Conservation (phyloP, 2,797 vertebrate genomes). For the Microcaecilia unicolor region DNA sequence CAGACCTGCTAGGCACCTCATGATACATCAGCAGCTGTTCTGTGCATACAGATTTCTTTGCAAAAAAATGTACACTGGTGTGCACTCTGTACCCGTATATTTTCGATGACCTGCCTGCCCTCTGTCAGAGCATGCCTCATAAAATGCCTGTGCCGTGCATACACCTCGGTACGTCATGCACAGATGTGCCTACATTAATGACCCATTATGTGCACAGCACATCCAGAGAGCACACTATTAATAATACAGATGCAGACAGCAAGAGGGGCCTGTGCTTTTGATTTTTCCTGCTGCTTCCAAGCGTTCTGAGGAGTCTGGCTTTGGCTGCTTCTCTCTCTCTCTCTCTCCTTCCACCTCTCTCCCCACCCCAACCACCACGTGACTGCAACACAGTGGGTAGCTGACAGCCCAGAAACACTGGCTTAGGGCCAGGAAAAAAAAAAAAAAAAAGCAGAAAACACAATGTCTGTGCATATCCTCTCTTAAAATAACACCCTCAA, state of each 20-base stretch:
- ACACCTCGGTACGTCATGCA: conserved; percentile 13
- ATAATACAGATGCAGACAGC: conserved; percentile 52
- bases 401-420: conserved; percentile 53
- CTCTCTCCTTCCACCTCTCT: neutral
- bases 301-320: conserved; percentile 42
- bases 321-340: conserved; percentile 11
- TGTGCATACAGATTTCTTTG: too few species aligned
- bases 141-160: rapidly evolving
- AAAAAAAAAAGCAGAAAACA: conserved; percentile 73
- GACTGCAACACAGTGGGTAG: conserved; percentile 53
- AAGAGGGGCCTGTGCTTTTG: conserved; percentile 38
- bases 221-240: conserved; percentile 44
- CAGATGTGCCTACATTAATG: conserved; percentile 40
- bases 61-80: too few species aligned
- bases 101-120: too few species aligned
- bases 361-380: conserved; percentile 48
- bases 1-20: too few species aligned
- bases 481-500: conserved; percentile 58
- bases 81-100: too few species aligned
- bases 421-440: conserved; percentile 73
- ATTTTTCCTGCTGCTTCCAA: conserved; percentile 45
- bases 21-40: too few species aligned
- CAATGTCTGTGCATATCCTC: conserved; percentile 55
- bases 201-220: conserved; percentile 39
- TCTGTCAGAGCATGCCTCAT: too few species aligned